phyloP scores from a whole-genome alignment of 2,113 vertebrate genomes.

The Cyphomyrus discorhynchus region DNA sequence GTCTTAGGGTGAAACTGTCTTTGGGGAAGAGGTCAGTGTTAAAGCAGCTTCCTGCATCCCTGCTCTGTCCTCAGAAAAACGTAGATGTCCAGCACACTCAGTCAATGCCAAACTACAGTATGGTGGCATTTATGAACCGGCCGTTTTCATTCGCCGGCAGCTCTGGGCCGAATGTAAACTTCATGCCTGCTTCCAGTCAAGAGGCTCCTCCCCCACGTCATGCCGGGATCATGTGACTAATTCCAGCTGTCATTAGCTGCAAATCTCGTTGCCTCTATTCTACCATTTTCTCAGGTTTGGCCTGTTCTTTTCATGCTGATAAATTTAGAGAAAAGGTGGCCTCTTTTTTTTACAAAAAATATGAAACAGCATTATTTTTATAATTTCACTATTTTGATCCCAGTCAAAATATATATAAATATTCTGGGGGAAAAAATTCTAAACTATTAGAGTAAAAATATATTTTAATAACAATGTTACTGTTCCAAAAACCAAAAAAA shows the following conservation, averaged over 20 bases:
- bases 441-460: background rate
- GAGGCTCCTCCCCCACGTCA: background rate
- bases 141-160: background rate
- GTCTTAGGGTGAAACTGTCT: background rate
- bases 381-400: background rate
- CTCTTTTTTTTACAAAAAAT: background rate
- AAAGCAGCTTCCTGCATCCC: background rate
- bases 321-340: background rate
- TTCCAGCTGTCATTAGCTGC: background rate
- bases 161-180: conserved; percentile 6
- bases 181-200: conserved; percentile 12
- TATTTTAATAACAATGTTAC: background rate
- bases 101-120: background rate
- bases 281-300: background rate
- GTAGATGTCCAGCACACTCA: background rate
- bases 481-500: background rate
- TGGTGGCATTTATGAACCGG: background rate
- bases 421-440: background rate
- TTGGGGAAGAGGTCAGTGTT: background rate
- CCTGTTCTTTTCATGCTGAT: background rate
- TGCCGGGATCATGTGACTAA: background rate
- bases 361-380: background rate
- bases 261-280: background rate
- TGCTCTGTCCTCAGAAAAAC: background rate
- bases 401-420: background rate